Evolutionary conservation across 2,888 invertebrate genomes (phyloP).

Genomic region (Mantis religiosa): DNA sequence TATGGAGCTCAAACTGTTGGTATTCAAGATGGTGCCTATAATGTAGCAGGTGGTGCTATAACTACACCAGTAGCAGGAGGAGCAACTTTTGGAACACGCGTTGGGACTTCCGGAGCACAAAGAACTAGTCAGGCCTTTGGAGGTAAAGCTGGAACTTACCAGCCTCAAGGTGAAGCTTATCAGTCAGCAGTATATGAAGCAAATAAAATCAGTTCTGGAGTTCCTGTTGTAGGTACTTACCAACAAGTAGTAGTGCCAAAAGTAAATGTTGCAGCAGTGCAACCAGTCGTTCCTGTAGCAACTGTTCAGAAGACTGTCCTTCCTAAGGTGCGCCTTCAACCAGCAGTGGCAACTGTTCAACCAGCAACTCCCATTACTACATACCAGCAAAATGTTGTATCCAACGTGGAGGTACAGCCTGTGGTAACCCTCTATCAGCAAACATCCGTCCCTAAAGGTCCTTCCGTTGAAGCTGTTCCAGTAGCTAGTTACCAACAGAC

Average conservation of each 20-base stretch:
- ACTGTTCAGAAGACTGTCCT: background rate
- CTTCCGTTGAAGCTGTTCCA: background rate
- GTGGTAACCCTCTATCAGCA: background rate
- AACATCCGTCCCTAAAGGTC: background rate
- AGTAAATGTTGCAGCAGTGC: background rate
- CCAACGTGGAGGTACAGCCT: background rate
- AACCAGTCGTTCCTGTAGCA: background rate
- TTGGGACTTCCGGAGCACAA: background rate
- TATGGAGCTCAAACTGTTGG: background rate
- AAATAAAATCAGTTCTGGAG: background rate
- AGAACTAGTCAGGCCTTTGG: background rate
- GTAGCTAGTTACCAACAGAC: background rate
- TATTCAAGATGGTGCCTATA: background rate
- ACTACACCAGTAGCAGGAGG: too few species aligned
- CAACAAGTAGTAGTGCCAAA: background rate
- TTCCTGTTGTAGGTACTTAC: background rate
- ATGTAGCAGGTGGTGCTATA: background rate
- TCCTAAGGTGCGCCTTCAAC: background rate
- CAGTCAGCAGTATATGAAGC: background rate
- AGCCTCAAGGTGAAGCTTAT: background rate
- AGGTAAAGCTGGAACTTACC: background rate
- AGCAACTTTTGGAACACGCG: background rate
- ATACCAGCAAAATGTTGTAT: background rate
- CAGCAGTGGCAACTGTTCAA: conserved; percentile 2
- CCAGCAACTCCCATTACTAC: background rate